A percentile compares a stretch with the other conserved stretches of the same genome.
Conservation (phyloP, 2,113 vertebrate species). For the Paramisgurnus dabryanus region DNA sequence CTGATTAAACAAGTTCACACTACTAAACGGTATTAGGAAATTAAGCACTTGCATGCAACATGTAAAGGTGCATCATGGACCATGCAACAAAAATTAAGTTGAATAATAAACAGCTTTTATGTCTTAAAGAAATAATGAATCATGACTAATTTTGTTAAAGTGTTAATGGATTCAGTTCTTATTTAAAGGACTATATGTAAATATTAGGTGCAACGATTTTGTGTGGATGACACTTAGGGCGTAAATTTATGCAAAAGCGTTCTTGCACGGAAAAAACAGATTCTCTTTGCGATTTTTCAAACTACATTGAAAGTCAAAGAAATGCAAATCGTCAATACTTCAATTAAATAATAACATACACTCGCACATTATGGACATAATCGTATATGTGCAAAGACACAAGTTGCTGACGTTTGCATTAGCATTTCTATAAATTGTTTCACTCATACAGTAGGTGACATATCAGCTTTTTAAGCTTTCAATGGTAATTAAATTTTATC, state of each 20-base stretch:
- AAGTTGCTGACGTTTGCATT: neutral
- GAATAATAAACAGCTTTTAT: neutral
- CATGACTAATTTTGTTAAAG: no score
- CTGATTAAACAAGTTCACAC: constrained; percentile 42
- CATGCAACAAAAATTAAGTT: neutral
- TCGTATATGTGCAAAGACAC: neutral
- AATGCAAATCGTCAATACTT: neutral
- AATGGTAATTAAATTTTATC: constrained; percentile 21
- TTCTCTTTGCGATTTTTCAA: neutral
- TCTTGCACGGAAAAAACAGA: neutral
- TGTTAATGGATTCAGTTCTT: neutral
- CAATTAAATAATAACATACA: neutral
- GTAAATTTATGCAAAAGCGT: constrained; percentile 8
- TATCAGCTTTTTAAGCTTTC: neutral
- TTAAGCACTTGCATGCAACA: neutral
- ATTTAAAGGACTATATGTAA: neutral
- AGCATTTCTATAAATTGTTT: constrained; percentile 54
- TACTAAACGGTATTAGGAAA: constrained; percentile 27
- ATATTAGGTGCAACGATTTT: neutral
- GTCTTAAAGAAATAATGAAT: no score
- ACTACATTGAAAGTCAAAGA: neutral
- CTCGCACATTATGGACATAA: constrained; percentile 14
- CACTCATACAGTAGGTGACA: neutral
- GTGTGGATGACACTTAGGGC: neutral
- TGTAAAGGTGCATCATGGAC: constrained; percentile 23